Evolutionary conservation across 2,888 invertebrate genomes (phyloP), one percentile per base, ranked within the genome.

Genomic region (Chrysolina haemoptera): DNA sequence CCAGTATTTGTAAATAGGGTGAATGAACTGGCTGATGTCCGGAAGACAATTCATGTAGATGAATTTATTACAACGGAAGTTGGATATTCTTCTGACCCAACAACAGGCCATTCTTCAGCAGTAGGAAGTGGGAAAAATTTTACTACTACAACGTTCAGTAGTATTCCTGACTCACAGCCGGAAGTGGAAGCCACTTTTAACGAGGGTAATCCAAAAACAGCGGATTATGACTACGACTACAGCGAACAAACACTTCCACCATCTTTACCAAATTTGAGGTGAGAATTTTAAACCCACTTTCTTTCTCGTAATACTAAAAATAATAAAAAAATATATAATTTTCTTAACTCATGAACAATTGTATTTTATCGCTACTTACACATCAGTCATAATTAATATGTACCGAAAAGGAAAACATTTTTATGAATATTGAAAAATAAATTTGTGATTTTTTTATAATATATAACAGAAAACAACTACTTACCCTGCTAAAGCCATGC

Each of bases 221-320:
- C 59, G 0, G 92, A 92, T 81, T 91, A 92, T 78, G 92, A 93
- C 80, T 93, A 92, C 82, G 94, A 94, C 83, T 94, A 94, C 82
- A 90, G 89, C 67, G 91, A 92, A 78, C 92, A 93, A 0, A 93
- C 94, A 0, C 85, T 95, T 71, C 95, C 95, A 1, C 95, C 95
- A n/a, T 95, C 95, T 11, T 86, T 95, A 71, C 95, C 95, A 0
- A 95, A 95, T 87, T 89, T 95, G 66, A 92, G 92, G 94, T 93
- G 89, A 89, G 88, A 22, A 6, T 35, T 6, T 35, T 35, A 8
- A 35, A 35, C 8, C 35, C 35, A 35, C 35, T 35, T 4, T 8
- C 4, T 35, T 35, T 8, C 35, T 35, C 35, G 8, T 0, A 8
- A 35, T 6, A 35, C 6, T 35, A n/a, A n/a, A n/a, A n/a, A n/a